phyloP scores from a whole-genome alignment of 2,888 invertebrate species.

The Brassicogethes aeneus region DNA sequence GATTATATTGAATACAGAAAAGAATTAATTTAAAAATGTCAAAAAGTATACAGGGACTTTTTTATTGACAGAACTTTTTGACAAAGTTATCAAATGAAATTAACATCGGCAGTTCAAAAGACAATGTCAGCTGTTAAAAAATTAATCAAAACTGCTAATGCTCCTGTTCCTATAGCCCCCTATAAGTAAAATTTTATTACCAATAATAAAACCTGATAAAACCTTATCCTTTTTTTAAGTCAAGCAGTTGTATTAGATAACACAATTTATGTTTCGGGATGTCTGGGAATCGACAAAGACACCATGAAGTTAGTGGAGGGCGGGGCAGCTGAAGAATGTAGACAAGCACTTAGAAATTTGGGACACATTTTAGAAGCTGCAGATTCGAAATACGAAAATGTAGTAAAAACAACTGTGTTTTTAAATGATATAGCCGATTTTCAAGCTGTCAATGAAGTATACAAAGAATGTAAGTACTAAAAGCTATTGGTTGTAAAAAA shows the following conservation, averaged over 20 bases:
- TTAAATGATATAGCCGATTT: constrained; percentile 75
- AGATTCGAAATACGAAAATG: constrained; percentile 60
- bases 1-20: too few relatives aligned
- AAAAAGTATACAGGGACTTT: too few relatives aligned
- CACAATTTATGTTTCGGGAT: constrained; percentile 81
- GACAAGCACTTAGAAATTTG: constrained; percentile 70
- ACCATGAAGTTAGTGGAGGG: constrained; percentile 64
- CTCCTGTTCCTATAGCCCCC: constrained; percentile 70
- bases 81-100: background rate
- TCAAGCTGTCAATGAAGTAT: constrained; percentile 70
- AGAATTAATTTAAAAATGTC: too few relatives aligned
- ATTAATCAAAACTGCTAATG: constrained; percentile 56
- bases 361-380: constrained; percentile 67
- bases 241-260: constrained; percentile 80
- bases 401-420: constrained; percentile 82
- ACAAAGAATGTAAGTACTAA: constrained; percentile 63
- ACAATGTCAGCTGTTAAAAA: constrained; percentile 33
- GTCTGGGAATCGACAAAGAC: constrained; percentile 66
- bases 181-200: constrained; percentile 53
- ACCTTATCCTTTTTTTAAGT: constrained; percentile 43
- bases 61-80: too few relatives aligned
- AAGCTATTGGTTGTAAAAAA: constrained; percentile 1
- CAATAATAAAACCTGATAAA: constrained; percentile 1
- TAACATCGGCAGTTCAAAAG: background rate
- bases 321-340: constrained; percentile 64